phyloP scores from a whole-genome alignment of 1,140 invertebrate species.

The Ooceraea biroi region DNA sequence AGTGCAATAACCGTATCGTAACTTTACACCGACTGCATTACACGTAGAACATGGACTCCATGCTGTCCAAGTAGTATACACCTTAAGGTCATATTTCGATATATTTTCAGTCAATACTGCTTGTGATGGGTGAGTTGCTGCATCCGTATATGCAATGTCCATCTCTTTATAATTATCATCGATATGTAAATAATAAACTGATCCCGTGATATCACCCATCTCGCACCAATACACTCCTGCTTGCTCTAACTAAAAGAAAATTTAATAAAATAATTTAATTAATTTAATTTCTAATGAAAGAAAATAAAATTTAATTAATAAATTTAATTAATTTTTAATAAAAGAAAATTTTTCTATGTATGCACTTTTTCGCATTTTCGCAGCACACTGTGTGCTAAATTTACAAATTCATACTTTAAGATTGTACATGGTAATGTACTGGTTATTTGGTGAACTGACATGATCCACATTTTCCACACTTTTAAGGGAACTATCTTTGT shows the following conservation, averaged over 20 bases:
- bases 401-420: conserved; percentile 74
- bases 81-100: conserved; percentile 78
- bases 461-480: conserved; percentile 80
- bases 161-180: conserved; percentile 79
- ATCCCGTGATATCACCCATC: conserved; percentile 80
- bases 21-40: conserved; percentile 85
- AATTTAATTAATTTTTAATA: conserved; percentile 6
- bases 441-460: conserved; percentile 83
- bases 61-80: conserved; percentile 86
- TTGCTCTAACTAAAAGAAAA: conserved; percentile 76
- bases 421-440: conserved; percentile 85
- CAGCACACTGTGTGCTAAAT: background rate
- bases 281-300: too few species aligned
- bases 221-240: conserved; percentile 86
- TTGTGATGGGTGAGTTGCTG: conserved; percentile 74
- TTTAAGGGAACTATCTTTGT: conserved; percentile 66
- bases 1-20: conserved; percentile 87
- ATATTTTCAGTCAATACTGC: conserved; percentile 74
- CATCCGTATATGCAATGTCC: conserved; percentile 74
- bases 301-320: conserved; percentile 19
- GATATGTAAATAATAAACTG: conserved; percentile 85
- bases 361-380: background rate
- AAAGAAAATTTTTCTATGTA: background rate
- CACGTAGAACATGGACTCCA: conserved; percentile 90
- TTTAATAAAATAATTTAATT: too few species aligned